phyloP scores from a whole-genome alignment of 2,797 vertebrate species.

The Telmatherina bonti region DNA sequence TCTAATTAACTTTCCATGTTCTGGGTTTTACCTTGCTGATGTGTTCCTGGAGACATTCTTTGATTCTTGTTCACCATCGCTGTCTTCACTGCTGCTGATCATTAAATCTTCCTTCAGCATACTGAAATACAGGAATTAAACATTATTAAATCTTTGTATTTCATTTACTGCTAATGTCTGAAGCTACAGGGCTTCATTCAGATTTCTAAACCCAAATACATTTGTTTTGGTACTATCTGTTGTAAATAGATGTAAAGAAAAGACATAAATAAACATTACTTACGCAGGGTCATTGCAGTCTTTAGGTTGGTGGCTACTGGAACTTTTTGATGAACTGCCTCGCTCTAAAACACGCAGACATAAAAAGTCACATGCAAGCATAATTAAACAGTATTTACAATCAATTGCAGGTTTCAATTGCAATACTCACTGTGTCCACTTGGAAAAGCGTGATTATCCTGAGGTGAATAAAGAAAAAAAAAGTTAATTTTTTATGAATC shows the following conservation, averaged over 20 bases:
- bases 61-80: constrained; percentile 95
- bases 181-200: constrained; percentile 1
- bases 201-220: constrained; percentile 1
- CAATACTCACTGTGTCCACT: constrained; percentile 92
- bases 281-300: constrained; percentile 85
- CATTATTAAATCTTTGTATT: constrained; percentile 5
- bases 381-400: background rate
- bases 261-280: constrained; percentile 43
- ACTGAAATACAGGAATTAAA: constrained; percentile 72
- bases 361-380: background rate
- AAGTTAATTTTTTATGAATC: constrained; percentile 7
- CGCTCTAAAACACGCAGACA: constrained; percentile 83
- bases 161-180: background rate
- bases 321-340: constrained; percentile 90
- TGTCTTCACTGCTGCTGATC: constrained; percentile 98
- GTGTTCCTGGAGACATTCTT: constrained; percentile 93
- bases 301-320: constrained; percentile 92
- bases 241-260: background rate
- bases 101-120: constrained; percentile 97
- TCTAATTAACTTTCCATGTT: background rate
- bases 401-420: background rate
- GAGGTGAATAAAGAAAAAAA: constrained; percentile 33
- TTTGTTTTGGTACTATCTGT: background rate
- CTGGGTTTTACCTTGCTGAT: constrained; percentile 88
- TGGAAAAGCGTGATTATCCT: constrained; percentile 92